Percentiles rank a stretch among this genome's conserved stretches.
Conservation (phyloP, 92 coral and sea anemone genomes). For the Umimayanthus chanpuru region DNA sequence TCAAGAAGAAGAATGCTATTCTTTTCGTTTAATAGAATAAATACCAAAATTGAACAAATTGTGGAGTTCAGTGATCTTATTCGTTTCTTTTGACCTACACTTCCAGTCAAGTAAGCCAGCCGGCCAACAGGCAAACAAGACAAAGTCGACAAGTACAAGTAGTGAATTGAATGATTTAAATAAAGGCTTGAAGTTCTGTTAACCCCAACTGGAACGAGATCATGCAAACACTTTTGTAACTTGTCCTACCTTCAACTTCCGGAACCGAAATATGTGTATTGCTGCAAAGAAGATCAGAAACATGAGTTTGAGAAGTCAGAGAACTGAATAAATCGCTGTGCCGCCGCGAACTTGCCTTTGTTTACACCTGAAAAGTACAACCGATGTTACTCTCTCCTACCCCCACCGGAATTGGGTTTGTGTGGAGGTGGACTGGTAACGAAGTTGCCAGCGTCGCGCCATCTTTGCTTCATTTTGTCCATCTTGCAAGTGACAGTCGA, state of each 20-base stretch:
- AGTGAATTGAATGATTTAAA: not conserved
- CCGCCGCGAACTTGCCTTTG: not conserved
- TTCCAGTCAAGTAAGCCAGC: too few relatives aligned
- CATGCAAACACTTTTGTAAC: not conserved
- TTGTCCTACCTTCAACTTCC: not conserved
- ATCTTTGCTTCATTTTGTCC: not conserved
- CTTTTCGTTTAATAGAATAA: too few relatives aligned
- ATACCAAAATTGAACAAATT: too few relatives aligned
- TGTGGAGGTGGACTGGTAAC: not conserved
- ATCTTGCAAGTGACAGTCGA: not conserved
- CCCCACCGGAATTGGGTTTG: not conserved
- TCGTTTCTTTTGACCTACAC: too few relatives aligned
- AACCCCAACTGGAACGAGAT: not conserved
- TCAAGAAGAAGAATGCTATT: too few relatives aligned
- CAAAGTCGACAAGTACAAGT: too few relatives aligned
- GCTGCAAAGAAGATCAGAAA: not conserved
- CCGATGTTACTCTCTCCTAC: not conserved
- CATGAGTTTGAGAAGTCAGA: not conserved
- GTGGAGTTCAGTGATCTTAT: too few relatives aligned
- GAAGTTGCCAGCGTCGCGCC: conserved; percentile 11
- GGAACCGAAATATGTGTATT: not conserved
- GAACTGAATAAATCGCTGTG: not conserved
- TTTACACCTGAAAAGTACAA: not conserved
- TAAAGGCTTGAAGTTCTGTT: not conserved
- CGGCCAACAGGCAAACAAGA: too few relatives aligned